These are phyloP conservation scores for Rhyacophila evoluta DNA, from an alignment of 2,888 invertebrate species.

Conservation along the genomic window DNA sequence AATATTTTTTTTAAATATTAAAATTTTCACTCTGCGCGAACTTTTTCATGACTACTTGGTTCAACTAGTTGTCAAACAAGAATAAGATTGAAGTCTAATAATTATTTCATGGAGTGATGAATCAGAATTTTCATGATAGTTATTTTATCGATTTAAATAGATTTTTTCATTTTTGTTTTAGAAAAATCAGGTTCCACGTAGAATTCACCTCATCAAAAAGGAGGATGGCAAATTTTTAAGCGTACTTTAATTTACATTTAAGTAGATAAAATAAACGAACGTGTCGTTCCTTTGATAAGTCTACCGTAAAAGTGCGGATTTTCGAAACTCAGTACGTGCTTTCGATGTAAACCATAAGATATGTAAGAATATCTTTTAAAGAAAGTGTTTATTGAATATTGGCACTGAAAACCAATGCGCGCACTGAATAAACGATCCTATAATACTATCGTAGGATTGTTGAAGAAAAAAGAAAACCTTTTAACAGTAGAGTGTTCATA, in stretches of 20 bases:
- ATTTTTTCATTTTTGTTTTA: too few species aligned
- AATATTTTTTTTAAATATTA: too few species aligned
- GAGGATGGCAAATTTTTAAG: neutral
- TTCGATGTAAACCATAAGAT: constrained; percentile 11
- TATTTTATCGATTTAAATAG: too few species aligned
- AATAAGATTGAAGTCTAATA: too few species aligned
- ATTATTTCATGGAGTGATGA: too few species aligned
- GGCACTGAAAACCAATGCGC: neutral
- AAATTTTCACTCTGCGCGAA: too few species aligned
- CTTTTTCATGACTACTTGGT: too few species aligned
- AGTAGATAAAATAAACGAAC: neutral
- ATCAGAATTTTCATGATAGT: too few species aligned
- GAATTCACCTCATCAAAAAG: too few species aligned
- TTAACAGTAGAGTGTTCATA: too few species aligned
- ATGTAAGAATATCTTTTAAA: neutral
- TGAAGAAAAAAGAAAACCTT: neutral
- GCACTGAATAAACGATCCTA: neutral
- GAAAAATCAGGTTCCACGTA: too few species aligned
- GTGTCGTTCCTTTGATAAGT: neutral
- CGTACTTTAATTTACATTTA: neutral
- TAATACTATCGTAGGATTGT: neutral
- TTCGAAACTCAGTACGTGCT: neutral
- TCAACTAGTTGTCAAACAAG: too few species aligned
- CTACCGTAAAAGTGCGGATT: constrained; percentile 14
- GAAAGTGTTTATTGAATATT: constrained; percentile 14